A percentile compares a stretch with the other conserved stretches of the same genome.
Conservation (phyloP, 2,113 vertebrate species). For the Anoura caudifer region DNA sequence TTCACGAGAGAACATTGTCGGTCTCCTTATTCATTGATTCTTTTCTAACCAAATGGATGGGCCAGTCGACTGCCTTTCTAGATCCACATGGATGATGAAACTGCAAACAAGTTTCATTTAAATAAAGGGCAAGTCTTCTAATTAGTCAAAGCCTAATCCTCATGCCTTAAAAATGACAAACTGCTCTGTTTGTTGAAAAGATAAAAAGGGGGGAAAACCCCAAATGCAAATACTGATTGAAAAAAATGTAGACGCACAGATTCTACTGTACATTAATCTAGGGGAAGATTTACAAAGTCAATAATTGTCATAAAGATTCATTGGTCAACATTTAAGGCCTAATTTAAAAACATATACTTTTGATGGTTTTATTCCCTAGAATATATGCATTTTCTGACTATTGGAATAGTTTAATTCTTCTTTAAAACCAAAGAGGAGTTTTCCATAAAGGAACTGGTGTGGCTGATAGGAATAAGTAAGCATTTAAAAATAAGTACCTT, state of each 20-base stretch:
- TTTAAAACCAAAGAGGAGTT: not conserved
- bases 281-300: conserved; percentile 65
- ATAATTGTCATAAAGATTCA: conserved; percentile 76
- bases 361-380: conserved; percentile 31
- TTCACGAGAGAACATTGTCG: conserved; percentile 76
- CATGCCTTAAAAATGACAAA: conserved; percentile 79
- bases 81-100: conserved; percentile 77
- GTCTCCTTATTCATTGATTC: conserved; percentile 77
- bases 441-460: not conserved
- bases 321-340: conserved; percentile 72
- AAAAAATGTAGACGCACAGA: conserved; percentile 70
- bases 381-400: conserved; percentile 34
- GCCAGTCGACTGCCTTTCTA: conserved; percentile 74
- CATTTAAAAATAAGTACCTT: conserved; percentile 44
- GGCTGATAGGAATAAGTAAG: conserved; percentile 13
- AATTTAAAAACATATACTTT: conserved; percentile 37
- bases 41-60: conserved; percentile 81
- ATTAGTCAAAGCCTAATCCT: conserved; percentile 83
- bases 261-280: conserved; percentile 74
- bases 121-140: conserved; percentile 81
- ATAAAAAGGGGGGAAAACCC: conserved; percentile 28
- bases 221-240: conserved; percentile 72
- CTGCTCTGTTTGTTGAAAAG: conserved; percentile 66
- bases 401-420: conserved; percentile 25
- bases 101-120: conserved; percentile 82